Evolutionary conservation across 1,140 invertebrate genomes (phyloP).

Genomic region (Lordiphosa stackelbergi): DNA sequence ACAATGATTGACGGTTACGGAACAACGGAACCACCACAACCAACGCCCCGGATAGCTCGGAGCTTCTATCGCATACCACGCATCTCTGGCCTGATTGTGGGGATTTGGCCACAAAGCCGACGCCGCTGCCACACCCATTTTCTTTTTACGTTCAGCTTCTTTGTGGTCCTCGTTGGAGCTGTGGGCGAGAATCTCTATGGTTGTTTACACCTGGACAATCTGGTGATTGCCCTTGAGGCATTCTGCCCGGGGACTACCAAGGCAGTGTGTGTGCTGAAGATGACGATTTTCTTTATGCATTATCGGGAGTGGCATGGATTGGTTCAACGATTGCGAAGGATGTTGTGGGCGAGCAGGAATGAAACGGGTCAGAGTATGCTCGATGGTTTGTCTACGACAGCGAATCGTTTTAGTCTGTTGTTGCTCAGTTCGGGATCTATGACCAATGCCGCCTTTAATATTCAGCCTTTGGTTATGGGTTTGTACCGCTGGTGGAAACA

Average conservation of each 20-base stretch:
- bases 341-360: slow-evolving; percentile 33
- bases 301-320: slow-evolving; percentile 42
- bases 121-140: slow-evolving; percentile 32
- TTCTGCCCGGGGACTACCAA: slow-evolving; percentile 72
- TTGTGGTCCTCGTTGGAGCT: slow-evolving; percentile 52
- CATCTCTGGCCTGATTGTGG: slow-evolving; percentile 51
- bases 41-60: slow-evolving; percentile 26
- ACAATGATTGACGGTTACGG: slow-evolving; percentile 33
- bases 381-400: slow-evolving; percentile 27
- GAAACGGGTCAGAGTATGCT: slow-evolving; percentile 37
- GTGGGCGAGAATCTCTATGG: slow-evolving; percentile 61
- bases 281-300: slow-evolving; percentile 54
- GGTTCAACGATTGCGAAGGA: slow-evolving; percentile 31
- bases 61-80: slow-evolving; percentile 63
- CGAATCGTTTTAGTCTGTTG: slow-evolving; percentile 40
- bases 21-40: slow-evolving; percentile 1
- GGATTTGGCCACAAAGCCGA: slow-evolving; percentile 52
- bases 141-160: slow-evolving; percentile 45
- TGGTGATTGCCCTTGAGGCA: slow-evolving; percentile 62
- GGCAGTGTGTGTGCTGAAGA: slow-evolving; percentile 58
- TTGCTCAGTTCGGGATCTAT: slow-evolving; percentile 39
- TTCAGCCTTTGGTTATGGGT: slow-evolving; percentile 46
- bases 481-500: slow-evolving; percentile 38
- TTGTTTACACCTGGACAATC: slow-evolving; percentile 47
- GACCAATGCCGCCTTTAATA: slow-evolving; percentile 50